Evolutionary conservation across 2,113 vertebrate species (phyloP), one percentile per base, ranked within the genome.

Genomic region (Salminus brasiliensis): DNA sequence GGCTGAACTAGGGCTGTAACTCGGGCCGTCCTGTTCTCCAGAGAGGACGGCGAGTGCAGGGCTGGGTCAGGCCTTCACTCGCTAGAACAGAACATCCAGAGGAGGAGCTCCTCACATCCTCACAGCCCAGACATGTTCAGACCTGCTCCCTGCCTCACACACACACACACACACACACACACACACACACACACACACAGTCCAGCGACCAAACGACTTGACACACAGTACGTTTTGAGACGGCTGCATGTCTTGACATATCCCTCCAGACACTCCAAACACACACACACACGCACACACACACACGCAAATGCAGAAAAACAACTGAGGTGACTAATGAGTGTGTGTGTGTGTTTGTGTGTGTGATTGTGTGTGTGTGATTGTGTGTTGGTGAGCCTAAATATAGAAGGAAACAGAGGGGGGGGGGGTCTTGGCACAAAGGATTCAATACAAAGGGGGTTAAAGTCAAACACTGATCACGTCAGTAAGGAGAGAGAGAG

Each of bases 101-200:
- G 59, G 59, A 16, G 27, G 13, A 62, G 39, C 21, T 18, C 32
- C 60, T 3, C 39, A 74, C 72, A 43, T 59, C 71, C 53, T 57
- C 10, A 5, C 12, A 25, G n/a, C 15, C 16, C 34, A 32, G 60
- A 52, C 73, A 52, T 52, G 75, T 73, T 78, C 69, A 68, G 80
- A 68, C 80, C 5, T 78, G 80, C 16, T 18, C 52, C 23, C 32
- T 43, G 25, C 41, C 47, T 53, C 21, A 13, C 10, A 39, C 47
- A 36, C 32, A 57, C 47, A 72, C 49, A 27, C 16, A 21, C 60
- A 12, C 30, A 32, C 25, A 47, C 66, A 72, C 39, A 76, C 62
- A 32, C 76, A 75, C 65, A 79, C 74, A 81, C 57, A 74, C 0
- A 68, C 21, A 62, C 43, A 34, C 43, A 30, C 39, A 12, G 23